A percentile compares a stretch with the other conserved stretches of the same genome.
Conservation (phyloP, 2,888 invertebrate species). For the Apotomis turbidana region DNA sequence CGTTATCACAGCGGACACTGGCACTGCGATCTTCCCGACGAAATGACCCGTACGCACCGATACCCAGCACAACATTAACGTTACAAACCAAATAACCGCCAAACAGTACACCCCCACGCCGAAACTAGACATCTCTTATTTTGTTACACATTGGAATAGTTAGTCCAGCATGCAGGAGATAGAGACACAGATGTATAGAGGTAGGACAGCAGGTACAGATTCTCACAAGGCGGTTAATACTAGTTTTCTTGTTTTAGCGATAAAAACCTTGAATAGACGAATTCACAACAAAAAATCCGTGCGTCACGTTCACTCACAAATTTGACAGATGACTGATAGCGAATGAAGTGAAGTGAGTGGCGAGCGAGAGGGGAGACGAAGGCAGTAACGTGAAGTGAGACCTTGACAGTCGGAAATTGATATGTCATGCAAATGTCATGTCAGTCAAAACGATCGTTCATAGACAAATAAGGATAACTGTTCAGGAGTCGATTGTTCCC, state of each 20-base stretch:
- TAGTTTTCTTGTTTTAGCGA: slow-evolving; percentile 52
- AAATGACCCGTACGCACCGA: slow-evolving; percentile 86
- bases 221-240: slow-evolving; percentile 54
- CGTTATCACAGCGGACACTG: slow-evolving; percentile 82
- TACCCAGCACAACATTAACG: slow-evolving; percentile 85
- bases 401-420: slow-evolving; percentile 7
- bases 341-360: background rate
- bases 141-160: slow-evolving; percentile 25
- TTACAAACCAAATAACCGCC: slow-evolving; percentile 85
- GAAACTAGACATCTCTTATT: slow-evolving; percentile 71
- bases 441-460: background rate
- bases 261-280: slow-evolving; percentile 47
- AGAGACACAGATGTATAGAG: slow-evolving; percentile 6
- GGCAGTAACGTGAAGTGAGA: background rate
- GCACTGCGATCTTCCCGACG: slow-evolving; percentile 85
- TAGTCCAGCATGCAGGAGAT: slow-evolving; percentile 54
- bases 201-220: slow-evolving; percentile 39
- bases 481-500: background rate
- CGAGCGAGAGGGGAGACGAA: background rate
- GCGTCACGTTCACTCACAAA: slow-evolving; percentile 36
- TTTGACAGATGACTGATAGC: slow-evolving; percentile 27
- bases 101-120: slow-evolving; percentile 88
- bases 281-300: slow-evolving; percentile 41
- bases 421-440: background rate
- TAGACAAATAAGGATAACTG: background rate